Percentiles rank a stretch among this genome's conserved stretches.
Evolutionary conservation across 1,140 invertebrate species (phyloP).

Genomic region (Pseudomyrmex flavicornis): DNA sequence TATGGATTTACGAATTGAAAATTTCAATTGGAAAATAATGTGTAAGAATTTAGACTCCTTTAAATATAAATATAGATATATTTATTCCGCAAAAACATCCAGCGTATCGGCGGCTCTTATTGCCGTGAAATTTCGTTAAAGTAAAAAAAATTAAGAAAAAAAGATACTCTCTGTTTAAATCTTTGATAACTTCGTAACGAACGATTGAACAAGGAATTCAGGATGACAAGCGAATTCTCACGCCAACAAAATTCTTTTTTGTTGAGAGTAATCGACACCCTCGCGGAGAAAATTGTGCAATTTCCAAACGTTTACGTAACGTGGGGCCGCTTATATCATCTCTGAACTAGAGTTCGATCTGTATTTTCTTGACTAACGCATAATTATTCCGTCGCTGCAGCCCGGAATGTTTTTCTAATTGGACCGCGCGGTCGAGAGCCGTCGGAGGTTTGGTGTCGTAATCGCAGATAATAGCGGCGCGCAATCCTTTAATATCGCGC

Average conservation of each 20-base stretch:
- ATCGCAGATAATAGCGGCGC: constrained; percentile 27
- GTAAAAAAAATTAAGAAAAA: not conserved
- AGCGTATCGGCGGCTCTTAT: too few relatives aligned
- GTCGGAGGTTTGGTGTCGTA: constrained; percentile 1
- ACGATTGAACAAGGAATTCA: not conserved
- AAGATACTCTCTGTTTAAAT: not conserved
- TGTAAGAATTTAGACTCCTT: too few relatives aligned
- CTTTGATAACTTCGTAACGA: not conserved
- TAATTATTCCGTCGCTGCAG: constrained; percentile 29
- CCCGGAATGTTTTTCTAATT: constrained; percentile 34
- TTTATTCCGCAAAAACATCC: too few relatives aligned
- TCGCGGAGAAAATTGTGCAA: not conserved
- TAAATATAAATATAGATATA: too few relatives aligned
- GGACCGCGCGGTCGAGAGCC: constrained; percentile 3
- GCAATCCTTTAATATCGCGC: not conserved
- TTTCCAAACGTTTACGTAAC: constrained; percentile 22
- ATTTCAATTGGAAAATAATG: too few relatives aligned
- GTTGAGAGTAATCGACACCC: constrained; percentile 7
- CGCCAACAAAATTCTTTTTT: not conserved
- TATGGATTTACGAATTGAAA: too few relatives aligned
- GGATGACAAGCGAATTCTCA: not conserved
- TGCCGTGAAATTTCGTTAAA: too few relatives aligned
- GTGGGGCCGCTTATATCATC: not conserved
- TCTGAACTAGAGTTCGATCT: not conserved
- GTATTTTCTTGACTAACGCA: not conserved